These are phyloP conservation scores for Eurypyga helias DNA, from an alignment of 2,113 vertebrate species.

Conservation along the genomic window DNA sequence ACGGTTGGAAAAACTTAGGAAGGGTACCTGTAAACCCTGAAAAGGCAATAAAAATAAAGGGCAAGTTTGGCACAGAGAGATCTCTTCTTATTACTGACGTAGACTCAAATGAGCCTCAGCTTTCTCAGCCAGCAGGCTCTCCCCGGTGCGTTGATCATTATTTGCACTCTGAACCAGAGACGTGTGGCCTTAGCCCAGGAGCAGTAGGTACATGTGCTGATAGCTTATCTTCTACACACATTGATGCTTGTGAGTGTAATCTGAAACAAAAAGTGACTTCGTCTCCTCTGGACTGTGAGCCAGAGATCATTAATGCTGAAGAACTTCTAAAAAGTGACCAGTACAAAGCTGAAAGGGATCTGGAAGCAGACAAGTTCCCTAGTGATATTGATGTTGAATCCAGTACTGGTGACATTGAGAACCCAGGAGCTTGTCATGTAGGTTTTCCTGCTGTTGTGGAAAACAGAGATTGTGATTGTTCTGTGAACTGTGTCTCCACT, in stretches of 20 bases:
- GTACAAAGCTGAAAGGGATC: neutral
- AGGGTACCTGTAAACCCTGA: neutral
- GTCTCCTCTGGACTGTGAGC: neutral
- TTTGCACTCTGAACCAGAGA: neutral
- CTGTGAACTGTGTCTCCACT: neutral
- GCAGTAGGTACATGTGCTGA: neutral
- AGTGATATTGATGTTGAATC: neutral
- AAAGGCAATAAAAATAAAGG: neutral
- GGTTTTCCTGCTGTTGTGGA: constrained; percentile 7
- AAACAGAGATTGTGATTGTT: neutral
- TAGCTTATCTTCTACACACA: neutral
- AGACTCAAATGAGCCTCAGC: neutral
- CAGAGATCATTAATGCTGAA: neutral
- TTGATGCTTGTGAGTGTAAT: neutral
- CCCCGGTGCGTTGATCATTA: neutral
- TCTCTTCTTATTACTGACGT: neutral
- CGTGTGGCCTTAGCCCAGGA: neutral
- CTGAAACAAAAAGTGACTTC: neutral
- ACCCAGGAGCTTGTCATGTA: neutral
- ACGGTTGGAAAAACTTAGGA: neutral
- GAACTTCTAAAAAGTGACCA: neutral
- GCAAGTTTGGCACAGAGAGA: neutral
- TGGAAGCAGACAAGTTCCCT: neutral
- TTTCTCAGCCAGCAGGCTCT: neutral
- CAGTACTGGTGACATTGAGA: neutral